A percentile compares a stretch with the other conserved stretches of the same genome.
Evolutionary conservation across 2,888 invertebrate genomes (phyloP).

Genomic region (Diploptera punctata): DNA sequence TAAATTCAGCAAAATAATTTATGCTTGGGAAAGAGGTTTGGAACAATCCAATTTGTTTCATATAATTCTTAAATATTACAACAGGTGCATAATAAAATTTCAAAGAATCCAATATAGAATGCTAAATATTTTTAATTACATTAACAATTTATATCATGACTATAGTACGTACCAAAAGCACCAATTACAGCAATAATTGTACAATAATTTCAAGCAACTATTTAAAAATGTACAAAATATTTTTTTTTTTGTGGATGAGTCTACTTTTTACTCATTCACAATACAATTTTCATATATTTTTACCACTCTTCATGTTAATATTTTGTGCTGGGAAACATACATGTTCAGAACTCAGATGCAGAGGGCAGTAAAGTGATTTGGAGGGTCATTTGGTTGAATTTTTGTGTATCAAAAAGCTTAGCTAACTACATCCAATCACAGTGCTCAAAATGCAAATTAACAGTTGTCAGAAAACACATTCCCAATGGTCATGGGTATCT

Average conservation of each 20-base stretch:
- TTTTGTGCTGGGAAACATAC: not conserved
- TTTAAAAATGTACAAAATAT: constrained; percentile 28
- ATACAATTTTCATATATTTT: not conserved
- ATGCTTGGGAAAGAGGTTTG: not conserved
- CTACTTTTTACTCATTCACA: not conserved
- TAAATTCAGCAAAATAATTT: not conserved
- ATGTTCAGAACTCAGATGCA: not conserved
- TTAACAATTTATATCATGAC: constrained; percentile 17
- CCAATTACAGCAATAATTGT: constrained; percentile 19
- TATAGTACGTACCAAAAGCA: constrained; percentile 25
- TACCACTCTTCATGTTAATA: not conserved
- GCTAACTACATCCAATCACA: not conserved
- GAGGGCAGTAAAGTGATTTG: not conserved
- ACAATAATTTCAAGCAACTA: constrained; percentile 20
- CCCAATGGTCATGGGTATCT: too few relatives aligned
- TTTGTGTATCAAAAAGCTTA: not conserved
- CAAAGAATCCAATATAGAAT: not conserved
- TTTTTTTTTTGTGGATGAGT: not conserved
- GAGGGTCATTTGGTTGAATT: not conserved
- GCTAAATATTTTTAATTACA: constrained; percentile 29
- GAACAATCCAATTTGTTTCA: constrained; percentile 22
- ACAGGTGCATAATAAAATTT: constrained; percentile 4
- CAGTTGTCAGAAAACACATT: too few relatives aligned
- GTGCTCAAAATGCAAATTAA: not conserved
- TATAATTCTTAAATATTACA: not conserved